Evolutionary conservation across 2,113 vertebrate genomes (phyloP), one percentile per base, ranked within the genome.

Genomic region (Myotis brandtii): DNA sequence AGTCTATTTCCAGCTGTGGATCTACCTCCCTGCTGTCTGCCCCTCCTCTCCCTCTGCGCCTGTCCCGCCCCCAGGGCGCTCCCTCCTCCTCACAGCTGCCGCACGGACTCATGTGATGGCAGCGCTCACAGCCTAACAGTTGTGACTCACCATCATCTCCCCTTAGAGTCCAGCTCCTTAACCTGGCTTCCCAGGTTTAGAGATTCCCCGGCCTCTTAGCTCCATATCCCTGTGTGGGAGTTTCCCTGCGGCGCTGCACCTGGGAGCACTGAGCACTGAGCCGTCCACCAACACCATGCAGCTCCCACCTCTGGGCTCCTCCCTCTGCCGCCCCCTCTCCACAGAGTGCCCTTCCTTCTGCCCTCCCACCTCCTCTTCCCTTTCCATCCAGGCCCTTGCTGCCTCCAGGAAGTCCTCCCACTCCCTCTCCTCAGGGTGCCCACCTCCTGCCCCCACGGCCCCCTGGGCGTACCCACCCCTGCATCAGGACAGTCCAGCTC

Each of bases 221-320:
- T 12, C 18, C 86, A 9, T 1, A 2, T 17, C 81, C 37, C 23
- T 54, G 20, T 9, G 50, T 54, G 92, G 20, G 40, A 27, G 32
- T 46, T 25, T 48, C 81, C 66, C 54, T 10, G 37, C 81, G 77
- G 43, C 5, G 12, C 12, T 4, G 21, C 21, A 4, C 5, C 27
- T 2, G 8, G n/a, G 70, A 40, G 62, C 70, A 3, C 59, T 37
- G 27, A 25, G 62, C 66, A 6, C 59, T 30, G 27, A 20, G 83
- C 1, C 11, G 11, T 17, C 73, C 54, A 17, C 27, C 46, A 3
- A 18, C 70, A 43, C 62, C 34, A 1, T 0, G 13, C 73, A 43
- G 62, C 59, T 62, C 17, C 30, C 30, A 2, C 46, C 34, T 56
- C 56, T 23, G 16, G 56, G 59, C 6, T 18, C 37, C 32, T 66